Conservation (phyloP, 2,888 invertebrate species). For the Coremacera marginata region DNA sequence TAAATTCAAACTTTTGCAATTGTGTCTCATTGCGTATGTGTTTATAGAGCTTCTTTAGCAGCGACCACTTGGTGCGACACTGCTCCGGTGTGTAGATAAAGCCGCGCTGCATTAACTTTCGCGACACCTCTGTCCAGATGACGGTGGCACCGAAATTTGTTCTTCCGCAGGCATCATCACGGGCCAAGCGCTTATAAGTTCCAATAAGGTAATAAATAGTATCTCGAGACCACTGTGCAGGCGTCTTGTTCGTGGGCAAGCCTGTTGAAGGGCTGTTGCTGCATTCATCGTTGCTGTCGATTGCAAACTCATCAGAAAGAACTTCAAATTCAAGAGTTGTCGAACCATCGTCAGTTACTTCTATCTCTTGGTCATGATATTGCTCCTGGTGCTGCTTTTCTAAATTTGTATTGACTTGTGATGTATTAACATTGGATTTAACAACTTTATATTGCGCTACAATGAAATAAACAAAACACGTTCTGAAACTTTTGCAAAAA, state of each 20-base stretch:
- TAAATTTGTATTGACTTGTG: neutral
- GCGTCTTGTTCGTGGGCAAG: constrained; percentile 6
- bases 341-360: neutral
- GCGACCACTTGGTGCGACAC: constrained; percentile 32
- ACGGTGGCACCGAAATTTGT: constrained; percentile 15
- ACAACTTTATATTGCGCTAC: neutral
- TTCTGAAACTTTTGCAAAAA: neutral
- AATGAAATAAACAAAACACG: neutral
- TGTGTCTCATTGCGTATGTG: constrained; percentile 28
- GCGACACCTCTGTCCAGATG: constrained; percentile 31
- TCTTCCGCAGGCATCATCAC: constrained; percentile 6
- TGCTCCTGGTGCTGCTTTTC: neutral
- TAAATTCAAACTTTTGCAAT: constrained; percentile 28
- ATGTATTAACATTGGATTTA: neutral
- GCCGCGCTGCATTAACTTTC: neutral
- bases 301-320: constrained; percentile 4
- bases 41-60: constrained; percentile 29
- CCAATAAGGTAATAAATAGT: constrained; percentile 25
- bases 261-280: neutral
- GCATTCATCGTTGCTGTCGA: neutral
- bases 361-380: neutral
- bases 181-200: constrained; percentile 14
- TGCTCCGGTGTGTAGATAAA: constrained; percentile 26
- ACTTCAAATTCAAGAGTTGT: constrained; percentile 3
- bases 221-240: constrained; percentile 12